Conservation (phyloP, 35 echinoderm and acorn worm genomes). For the Hemicentrotus pulcherrimus region DNA sequence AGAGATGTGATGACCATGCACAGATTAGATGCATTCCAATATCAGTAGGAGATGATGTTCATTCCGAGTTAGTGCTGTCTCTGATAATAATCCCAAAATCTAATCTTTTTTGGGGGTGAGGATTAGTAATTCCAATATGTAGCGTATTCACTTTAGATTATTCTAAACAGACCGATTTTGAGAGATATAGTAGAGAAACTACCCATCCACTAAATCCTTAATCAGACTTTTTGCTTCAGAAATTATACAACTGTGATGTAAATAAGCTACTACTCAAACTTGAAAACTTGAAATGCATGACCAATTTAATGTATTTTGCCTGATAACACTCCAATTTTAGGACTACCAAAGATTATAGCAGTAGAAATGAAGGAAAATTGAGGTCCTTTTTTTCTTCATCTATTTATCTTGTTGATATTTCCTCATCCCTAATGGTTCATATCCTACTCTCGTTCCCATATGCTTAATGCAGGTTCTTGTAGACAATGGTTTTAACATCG, state of each 20-base stretch:
- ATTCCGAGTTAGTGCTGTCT: background rate
- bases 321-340: no score
- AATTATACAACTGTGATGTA: no score
- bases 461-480: background rate
- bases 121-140: background rate
- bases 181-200: background rate
- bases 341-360: no score
- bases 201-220: background rate
- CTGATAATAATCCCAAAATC: background rate
- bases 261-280: no score
- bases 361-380: no score
- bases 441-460: no score
- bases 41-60: background rate
- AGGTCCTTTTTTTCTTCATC: no score
- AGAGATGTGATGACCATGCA: background rate
- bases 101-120: background rate
- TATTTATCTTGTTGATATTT: no score
- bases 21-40: background rate
- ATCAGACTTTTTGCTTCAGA: no score
- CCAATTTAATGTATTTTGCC: no score
- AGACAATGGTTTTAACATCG: conserved; percentile 46
- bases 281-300: no score
- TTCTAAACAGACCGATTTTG: background rate
- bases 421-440: no score
- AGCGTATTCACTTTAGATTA: background rate